Evolutionary conservation across 1,140 invertebrate species (phyloP).

Genomic region (Macrosteles quadrilineatus): DNA sequence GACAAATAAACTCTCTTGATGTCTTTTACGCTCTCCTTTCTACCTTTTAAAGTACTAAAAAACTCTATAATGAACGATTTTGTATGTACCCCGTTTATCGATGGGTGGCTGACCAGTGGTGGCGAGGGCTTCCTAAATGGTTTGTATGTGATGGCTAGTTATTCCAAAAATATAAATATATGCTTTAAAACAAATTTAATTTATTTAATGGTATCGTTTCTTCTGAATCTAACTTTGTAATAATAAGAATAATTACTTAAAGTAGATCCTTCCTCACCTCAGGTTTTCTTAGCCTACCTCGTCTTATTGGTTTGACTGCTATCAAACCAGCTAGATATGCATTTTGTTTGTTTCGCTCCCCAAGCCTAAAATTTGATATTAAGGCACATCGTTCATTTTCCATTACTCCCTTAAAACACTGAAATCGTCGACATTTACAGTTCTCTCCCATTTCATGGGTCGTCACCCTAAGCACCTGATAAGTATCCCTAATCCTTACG

Average conservation of each 20-base stretch:
- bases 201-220: not conserved
- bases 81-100: slow-evolving; percentile 29
- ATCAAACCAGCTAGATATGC: no score
- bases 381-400: no score
- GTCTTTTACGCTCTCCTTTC: slow-evolving; percentile 29
- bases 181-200: slow-evolving; percentile 1
- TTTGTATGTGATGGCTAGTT: not conserved
- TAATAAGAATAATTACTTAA: slow-evolving; percentile 21
- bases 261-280: slow-evolving; percentile 22
- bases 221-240: slow-evolving; percentile 5
- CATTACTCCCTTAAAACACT: no score
- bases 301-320: no score
- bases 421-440: no score
- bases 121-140: not conserved
- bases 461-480: no score
- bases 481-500: no score
- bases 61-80: slow-evolving; percentile 22
- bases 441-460: no score
- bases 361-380: no score
- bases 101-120: not conserved
- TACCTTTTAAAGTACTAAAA: slow-evolving; percentile 30
- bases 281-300: slow-evolving; percentile 26
- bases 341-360: no score
- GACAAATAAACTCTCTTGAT: slow-evolving; percentile 21
- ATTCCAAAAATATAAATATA: not conserved